Conservation (phyloP, 1,140 invertebrate species). For the Manduca sexta region DNA sequence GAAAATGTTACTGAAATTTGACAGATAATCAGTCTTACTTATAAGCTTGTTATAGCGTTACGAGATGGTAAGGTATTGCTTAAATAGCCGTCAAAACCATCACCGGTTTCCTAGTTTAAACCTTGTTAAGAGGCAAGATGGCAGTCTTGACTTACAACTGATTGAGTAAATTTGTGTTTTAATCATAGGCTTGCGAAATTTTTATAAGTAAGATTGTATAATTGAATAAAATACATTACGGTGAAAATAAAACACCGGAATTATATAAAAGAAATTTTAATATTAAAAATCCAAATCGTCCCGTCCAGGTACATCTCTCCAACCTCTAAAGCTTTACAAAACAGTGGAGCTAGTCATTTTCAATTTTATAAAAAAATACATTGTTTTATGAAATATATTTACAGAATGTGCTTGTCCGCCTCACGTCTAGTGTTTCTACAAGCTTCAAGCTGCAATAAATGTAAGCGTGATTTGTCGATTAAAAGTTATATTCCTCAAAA, state of each 20-base stretch:
- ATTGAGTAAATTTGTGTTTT: too few relatives aligned
- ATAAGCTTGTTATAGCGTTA: too few relatives aligned
- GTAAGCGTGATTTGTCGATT: not conserved
- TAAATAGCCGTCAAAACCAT: too few relatives aligned
- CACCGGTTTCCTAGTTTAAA: too few relatives aligned
- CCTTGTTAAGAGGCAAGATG: too few relatives aligned
- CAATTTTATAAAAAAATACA: slow-evolving; percentile 62
- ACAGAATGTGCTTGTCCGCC: slow-evolving; percentile 39
- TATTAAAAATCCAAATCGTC: slow-evolving; percentile 53
- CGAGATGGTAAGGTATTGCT: too few relatives aligned
- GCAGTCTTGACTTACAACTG: too few relatives aligned
- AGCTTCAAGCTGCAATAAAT: slow-evolving; percentile 18
- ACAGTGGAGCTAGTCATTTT: slow-evolving; percentile 34
- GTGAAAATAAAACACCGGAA: slow-evolving; percentile 20
- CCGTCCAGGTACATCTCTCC: slow-evolving; percentile 29
- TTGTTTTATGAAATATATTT: slow-evolving; percentile 43
- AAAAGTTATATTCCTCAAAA: too few relatives aligned
- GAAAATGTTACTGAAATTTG: not conserved
- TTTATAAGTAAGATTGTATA: too few relatives aligned
- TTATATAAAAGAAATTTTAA: slow-evolving; percentile 52
- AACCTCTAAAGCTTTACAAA: slow-evolving; percentile 38
- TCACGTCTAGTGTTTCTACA: slow-evolving; percentile 16
- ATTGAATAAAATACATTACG: too few relatives aligned
- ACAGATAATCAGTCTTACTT: too few relatives aligned
- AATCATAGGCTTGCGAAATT: too few relatives aligned